Evolutionary conservation across 92 coral and sea anemone genomes (phyloP), one percentile per base, ranked within the genome.

Genomic region (Heliopora coerulea): DNA sequence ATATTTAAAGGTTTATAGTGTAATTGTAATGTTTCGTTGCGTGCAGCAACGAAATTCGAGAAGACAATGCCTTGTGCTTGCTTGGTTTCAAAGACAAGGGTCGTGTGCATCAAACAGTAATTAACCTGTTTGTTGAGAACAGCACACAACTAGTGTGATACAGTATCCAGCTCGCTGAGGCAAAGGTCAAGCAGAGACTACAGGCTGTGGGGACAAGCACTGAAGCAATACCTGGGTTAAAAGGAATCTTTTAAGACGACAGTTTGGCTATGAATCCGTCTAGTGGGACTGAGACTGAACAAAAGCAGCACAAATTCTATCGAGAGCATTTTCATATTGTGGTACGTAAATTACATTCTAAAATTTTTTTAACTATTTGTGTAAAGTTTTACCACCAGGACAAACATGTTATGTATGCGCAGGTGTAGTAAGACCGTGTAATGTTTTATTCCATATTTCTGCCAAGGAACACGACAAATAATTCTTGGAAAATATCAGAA

Each of bases 1-100:
- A n/a, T n/a, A n/a, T n/a, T n/a, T n/a, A n/a, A n/a, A n/a, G n/a
- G n/a, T n/a, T n/a, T n/a, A n/a, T n/a, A n/a, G n/a, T n/a, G n/a
- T n/a, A n/a, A n/a, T n/a, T n/a, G n/a, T n/a, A n/a, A n/a, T n/a
- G n/a, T n/a, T n/a, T n/a, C n/a, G n/a, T n/a, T n/a, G n/a, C n/a
- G n/a, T n/a, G n/a, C n/a, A n/a, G n/a, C n/a, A n/a, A n/a, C n/a
- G n/a, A 60, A 24, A 73, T 78, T 31, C 57, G 56, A 59, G n/a
- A 56, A 73, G 69, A 63, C 14, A 78, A 46, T 28, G 81, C 90
- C 7, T 44, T 86, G 9, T 82, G 78, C 69, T 66, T 83, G 62
- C 57, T 86, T n/a, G 75, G 62, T 54, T 73, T 82, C 72, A 86
- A 82, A 67, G 87, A 82, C 59, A 78, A 72, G 63, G 86, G 86